Conservation (phyloP, 2,888 invertebrate genomes). For the Dorcus hopei region DNA sequence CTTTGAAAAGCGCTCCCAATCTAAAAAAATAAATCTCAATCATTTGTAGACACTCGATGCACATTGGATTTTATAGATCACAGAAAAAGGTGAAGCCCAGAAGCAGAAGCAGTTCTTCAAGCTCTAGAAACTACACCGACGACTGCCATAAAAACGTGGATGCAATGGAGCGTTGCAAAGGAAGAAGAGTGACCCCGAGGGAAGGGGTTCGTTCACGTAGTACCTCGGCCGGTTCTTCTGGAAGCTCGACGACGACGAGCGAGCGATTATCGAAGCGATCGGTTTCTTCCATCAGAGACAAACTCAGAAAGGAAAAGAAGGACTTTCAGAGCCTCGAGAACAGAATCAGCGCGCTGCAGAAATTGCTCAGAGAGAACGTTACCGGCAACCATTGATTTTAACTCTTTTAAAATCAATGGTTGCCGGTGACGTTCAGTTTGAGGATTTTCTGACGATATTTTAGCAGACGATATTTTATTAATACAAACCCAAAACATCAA, state of each 20-base stretch:
- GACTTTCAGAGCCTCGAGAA: conserved; percentile 47
- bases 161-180: not conserved
- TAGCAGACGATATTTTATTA: conserved; percentile 1
- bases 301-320: conserved; percentile 32
- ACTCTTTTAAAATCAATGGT: too few relatives aligned
- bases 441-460: too few relatives aligned
- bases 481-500: conserved; percentile 7
- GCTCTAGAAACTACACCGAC: conserved; percentile 19
- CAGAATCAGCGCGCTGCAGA: conserved; percentile 46
- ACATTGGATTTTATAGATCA: not conserved
- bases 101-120: conserved; percentile 31
- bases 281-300: conserved; percentile 9
- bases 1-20: too few relatives aligned
- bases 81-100: conserved; percentile 9
- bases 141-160: not conserved
- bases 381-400: not conserved
- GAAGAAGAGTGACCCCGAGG: not conserved
- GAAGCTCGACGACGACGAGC: conserved; percentile 18
- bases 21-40: too few relatives aligned
- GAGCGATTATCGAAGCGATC: conserved; percentile 5
- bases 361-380: conserved; percentile 40
- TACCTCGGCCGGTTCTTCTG: conserved; percentile 26
- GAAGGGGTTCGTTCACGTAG: conserved; percentile 12
- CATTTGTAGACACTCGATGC: not conserved
- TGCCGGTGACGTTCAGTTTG: too few relatives aligned